phyloP scores from a whole-genome alignment of 2,888 invertebrate genomes.

The Cancer borealis region DNA sequence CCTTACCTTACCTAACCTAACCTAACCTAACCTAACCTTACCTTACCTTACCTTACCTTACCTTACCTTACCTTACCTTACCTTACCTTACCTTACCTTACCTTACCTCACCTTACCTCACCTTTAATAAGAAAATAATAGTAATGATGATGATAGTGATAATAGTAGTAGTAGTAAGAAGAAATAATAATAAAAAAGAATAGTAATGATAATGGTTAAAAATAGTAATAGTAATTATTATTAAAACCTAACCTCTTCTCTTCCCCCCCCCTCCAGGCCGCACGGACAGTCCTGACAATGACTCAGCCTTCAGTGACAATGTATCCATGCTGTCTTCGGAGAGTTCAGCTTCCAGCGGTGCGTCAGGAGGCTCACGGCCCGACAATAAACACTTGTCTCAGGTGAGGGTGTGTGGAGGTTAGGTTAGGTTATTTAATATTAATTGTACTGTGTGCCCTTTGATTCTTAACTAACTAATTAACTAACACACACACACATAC shows the following conservation, averaged over 20 bases:
- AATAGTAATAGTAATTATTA: no score
- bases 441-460: background rate
- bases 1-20: no score
- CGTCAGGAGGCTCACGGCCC: constrained; percentile 81
- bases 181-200: no score
- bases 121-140: no score
- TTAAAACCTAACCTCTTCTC: no score
- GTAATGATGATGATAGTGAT: no score
- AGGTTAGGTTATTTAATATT: background rate
- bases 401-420: constrained; percentile 45
- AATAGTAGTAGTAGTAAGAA: no score
- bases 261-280: constrained; percentile 56
- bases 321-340: constrained; percentile 95
- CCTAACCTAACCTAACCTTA: no score
- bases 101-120: background rate
- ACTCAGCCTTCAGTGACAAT: constrained; percentile 98
- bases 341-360: constrained; percentile 94
- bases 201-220: no score
- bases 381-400: constrained; percentile 70
- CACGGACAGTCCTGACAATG: constrained; percentile 97
- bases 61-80: background rate
- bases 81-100: background rate
- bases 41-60: background rate
- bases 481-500: background rate
- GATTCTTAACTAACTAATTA: background rate